These are phyloP conservation scores for Homarus gammarus DNA, from an alignment of 2,888 invertebrate genomes.

Conservation along the genomic window DNA sequence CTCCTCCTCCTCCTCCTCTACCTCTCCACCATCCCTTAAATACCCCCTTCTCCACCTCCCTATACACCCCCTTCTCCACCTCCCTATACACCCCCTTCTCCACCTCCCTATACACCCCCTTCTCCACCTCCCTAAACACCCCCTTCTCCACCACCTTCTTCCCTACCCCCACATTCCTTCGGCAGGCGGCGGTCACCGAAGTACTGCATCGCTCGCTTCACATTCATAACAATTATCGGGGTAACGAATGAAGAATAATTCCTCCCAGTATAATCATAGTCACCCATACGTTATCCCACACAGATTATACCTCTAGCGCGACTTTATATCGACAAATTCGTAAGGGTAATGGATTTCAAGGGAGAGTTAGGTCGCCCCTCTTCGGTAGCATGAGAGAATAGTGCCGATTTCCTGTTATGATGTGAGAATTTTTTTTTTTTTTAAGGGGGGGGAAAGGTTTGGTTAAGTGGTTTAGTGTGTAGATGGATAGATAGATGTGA, in stretches of 20 bases:
- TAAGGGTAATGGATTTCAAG: constrained; percentile 17
- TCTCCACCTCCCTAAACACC: not conserved
- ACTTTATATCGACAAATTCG: constrained; percentile 37
- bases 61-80: no score
- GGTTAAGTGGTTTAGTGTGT: no score
- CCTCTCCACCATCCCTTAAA: no score
- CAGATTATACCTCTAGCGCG: constrained; percentile 17
- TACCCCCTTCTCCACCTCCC: no score
- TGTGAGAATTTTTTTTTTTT: no score
- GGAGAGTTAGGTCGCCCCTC: no score
- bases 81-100: no score
- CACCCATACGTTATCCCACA: constrained; percentile 11
- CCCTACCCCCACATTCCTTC: not conserved
- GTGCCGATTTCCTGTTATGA: no score
- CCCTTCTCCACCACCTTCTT: not conserved
- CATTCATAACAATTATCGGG: constrained; percentile 28
- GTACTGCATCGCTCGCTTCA: not conserved
- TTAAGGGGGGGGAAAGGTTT: no score
- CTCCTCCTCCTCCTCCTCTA: not conserved
- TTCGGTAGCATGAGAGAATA: no score
- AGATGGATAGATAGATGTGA: no score
- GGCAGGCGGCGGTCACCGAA: not conserved
- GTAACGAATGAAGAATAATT: constrained; percentile 21
- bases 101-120: not conserved
- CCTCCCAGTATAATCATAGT: constrained; percentile 18